Conservation (phyloP, 2,797 vertebrate species). For the Spinus pinus region DNA sequence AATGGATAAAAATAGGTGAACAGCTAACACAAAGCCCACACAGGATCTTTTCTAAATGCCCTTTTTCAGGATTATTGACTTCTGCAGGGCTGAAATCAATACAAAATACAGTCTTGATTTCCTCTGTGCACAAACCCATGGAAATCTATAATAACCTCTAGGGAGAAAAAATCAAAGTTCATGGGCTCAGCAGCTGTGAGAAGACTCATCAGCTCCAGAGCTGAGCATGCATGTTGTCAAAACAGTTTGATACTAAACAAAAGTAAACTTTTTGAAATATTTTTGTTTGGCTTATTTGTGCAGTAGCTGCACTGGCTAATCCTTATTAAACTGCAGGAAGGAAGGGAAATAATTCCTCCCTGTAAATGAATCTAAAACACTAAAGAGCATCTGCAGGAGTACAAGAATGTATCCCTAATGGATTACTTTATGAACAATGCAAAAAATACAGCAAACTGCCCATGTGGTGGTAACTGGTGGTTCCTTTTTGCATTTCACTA, state of each 20-base stretch:
- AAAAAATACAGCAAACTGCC: neutral
- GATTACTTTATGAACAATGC: neutral
- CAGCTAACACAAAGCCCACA: neutral
- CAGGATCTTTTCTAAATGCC: neutral
- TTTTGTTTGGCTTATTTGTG: neutral
- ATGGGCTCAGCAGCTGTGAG: neutral
- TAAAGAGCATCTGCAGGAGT: neutral
- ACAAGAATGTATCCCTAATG: neutral
- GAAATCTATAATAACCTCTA: constrained; percentile 16
- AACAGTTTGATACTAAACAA: neutral
- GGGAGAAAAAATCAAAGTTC: constrained; percentile 7
- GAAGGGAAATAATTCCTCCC: neutral
- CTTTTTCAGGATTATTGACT: neutral
- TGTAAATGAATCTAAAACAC: neutral
- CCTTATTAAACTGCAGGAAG: neutral
- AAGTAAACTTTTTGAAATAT: neutral
- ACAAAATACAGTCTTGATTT: constrained; percentile 18
- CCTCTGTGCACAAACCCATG: neutral
- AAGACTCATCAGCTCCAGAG: neutral
- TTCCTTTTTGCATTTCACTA: neutral
- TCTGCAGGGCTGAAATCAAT: neutral
- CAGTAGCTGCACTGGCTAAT: neutral
- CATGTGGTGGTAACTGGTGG: neutral
- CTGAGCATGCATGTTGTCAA: neutral
- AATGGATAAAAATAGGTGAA: neutral